phyloP scores from a whole-genome alignment of 2,113 vertebrate species.

The Danionella cerebrum region DNA sequence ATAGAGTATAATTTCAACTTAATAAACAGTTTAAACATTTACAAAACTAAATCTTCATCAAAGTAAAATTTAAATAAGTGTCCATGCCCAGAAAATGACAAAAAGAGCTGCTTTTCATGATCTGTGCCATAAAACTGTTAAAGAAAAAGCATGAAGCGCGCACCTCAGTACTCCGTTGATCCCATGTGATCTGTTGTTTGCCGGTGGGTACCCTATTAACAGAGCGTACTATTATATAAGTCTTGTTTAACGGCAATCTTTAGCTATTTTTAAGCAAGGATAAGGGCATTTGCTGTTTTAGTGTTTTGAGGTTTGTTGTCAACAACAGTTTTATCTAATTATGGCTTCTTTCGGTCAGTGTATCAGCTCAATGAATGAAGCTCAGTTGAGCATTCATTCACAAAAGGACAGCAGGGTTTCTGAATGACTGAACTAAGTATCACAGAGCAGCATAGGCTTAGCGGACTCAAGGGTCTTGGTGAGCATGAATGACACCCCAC shows the following conservation, averaged over 20 bases:
- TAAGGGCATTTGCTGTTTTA: neutral
- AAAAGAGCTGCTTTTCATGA: too few species aligned
- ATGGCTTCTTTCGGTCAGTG: neutral
- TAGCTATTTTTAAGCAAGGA: neutral
- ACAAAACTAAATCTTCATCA: too few species aligned
- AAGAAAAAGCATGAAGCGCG: too few species aligned
- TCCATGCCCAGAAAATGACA: too few species aligned
- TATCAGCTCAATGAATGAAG: slow-evolving; percentile 2
- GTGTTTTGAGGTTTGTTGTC: neutral
- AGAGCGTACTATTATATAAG: neutral
- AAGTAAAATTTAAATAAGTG: too few species aligned
- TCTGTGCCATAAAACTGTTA: too few species aligned
- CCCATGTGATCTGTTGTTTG: too few species aligned
- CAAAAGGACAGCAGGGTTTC: slow-evolving; percentile 17
- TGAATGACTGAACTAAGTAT: slow-evolving; percentile 11
- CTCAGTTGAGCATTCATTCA: slow-evolving; percentile 24
- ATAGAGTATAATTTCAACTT: too few species aligned
- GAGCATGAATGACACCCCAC: neutral
- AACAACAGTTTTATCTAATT: neutral
- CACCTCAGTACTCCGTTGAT: too few species aligned
- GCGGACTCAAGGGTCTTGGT: neutral
- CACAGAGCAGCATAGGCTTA: neutral
- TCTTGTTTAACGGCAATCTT: neutral
- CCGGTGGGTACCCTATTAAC: too few species aligned
- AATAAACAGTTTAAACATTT: too few species aligned